Evolutionary conservation across 2,113 vertebrate species (phyloP), one percentile per base, ranked within the genome.

Genomic region (Agelaius phoeniceus): DNA sequence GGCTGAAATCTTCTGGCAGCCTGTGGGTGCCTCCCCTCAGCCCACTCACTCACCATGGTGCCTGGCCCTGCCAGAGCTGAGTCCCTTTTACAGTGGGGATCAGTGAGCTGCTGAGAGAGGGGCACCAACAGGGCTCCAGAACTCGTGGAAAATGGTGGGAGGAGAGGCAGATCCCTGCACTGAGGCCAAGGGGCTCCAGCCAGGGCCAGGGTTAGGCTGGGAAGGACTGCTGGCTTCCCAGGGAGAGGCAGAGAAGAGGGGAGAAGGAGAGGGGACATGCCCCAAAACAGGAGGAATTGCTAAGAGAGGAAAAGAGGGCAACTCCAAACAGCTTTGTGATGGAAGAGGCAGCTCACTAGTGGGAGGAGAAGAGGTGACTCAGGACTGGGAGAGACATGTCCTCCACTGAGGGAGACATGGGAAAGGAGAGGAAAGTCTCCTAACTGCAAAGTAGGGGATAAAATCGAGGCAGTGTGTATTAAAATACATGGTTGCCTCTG

Each of bases 11-110:
- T 72, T 74, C 11, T 6, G 19, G 39, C 21, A 49, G 37, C 13
- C 46, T 12, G 37, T 15, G 21, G 37, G 41, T 61, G 21, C 49
- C 84, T 51, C 6, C 49, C 15, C 39, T 33, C 52, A 91, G 61
- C 43, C 21, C 62, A 41, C 16, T 43, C 43, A 41, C 1, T 43
- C 43, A 41, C 1, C 12, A 10, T 2, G 1, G 46, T 0, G 0
- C 19, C 49, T 14, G 43, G 57, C 16, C 46, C n/a, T 54, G 71
- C 22, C 65, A 33, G 33, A 51, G 43, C 33, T 7, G 23, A 83
- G 44, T 12, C 35, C 63, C 37, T 68, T 17, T 33, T 23, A 37
- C 10, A 18, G 24, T 1, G 13, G 28, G 35, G 39, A 78, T 31
- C 69, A 16, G 55, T 0, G 1, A 63, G 74, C 37, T 49, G 55